These are phyloP conservation scores for Chunga burmeisteri DNA, from an alignment of 2,113 vertebrate species.

Conservation along the genomic window DNA sequence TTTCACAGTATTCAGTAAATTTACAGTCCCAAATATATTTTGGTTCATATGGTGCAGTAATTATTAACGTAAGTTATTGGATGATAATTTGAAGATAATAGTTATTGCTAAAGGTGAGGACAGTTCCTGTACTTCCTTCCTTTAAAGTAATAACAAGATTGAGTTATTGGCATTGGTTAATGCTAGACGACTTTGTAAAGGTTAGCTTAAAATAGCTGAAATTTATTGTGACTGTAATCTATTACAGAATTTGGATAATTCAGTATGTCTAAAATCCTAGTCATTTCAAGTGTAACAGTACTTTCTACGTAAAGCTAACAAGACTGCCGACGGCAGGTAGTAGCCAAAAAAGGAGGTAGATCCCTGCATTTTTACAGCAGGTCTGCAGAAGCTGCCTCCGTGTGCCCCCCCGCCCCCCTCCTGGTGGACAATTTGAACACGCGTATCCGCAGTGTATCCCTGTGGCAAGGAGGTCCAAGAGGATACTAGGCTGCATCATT, in stretches of 20 bases:
- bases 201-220: not conserved
- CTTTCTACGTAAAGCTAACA: not conserved
- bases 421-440: not conserved
- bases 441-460: not conserved
- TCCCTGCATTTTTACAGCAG: not conserved
- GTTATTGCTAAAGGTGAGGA: not conserved
- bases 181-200: not conserved
- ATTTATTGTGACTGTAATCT: not conserved
- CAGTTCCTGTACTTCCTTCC: not conserved
- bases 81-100: not conserved
- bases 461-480: not conserved
- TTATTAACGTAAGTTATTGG: not conserved
- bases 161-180: not conserved
- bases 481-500: not conserved
- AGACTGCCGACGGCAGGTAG: not conserved
- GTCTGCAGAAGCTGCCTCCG: not conserved
- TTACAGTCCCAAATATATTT: not conserved
- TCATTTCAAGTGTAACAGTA: not conserved
- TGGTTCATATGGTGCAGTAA: not conserved
- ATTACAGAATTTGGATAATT: not conserved
- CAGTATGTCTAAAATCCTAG: not conserved
- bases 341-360: not conserved
- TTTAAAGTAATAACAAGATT: not conserved
- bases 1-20: not conserved
- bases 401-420: fast-evolving